These are phyloP conservation scores for Salvator merianae DNA, from an alignment of 2,113 vertebrate species.

Conservation along the genomic window DNA sequence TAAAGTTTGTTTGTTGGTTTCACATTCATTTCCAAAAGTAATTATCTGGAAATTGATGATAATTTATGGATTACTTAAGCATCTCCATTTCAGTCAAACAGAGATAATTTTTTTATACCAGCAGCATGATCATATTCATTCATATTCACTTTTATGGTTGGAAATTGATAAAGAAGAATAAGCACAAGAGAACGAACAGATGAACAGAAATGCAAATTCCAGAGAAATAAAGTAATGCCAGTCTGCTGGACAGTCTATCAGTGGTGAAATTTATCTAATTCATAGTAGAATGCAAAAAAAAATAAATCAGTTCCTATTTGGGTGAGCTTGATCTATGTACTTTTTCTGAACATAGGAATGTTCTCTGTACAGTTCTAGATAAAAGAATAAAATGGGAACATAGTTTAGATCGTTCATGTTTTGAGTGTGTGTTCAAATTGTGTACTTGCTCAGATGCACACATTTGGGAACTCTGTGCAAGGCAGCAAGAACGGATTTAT, in stretches of 20 bases:
- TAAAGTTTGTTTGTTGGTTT: slow-evolving; percentile 27
- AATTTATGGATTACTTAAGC: slow-evolving; percentile 57
- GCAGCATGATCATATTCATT: slow-evolving; percentile 58
- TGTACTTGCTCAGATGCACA: no score
- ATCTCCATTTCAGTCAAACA: slow-evolving; percentile 55
- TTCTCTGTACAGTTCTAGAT: no score
- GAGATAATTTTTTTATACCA: slow-evolving; percentile 48
- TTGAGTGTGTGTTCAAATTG: no score
- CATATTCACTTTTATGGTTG: slow-evolving; percentile 47
- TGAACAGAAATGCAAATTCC: not conserved
- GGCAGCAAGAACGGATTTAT: no score
- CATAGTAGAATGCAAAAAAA: no score
- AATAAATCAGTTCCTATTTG: no score
- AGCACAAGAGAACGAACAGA: not conserved
- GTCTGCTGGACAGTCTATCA: slow-evolving; percentile 9
- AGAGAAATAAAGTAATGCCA: slow-evolving; percentile 9
- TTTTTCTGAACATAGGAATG: no score
- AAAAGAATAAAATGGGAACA: no score
- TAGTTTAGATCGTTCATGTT: no score
- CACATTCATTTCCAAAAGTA: slow-evolving; percentile 40
- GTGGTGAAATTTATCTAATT: not conserved
- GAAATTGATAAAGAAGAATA: slow-evolving; percentile 40
- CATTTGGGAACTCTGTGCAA: no score
- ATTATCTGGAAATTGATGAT: slow-evolving; percentile 14
- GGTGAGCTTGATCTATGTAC: no score